Conservation (phyloP, 2,888 invertebrate species). For the Strigamia crassipes region DNA sequence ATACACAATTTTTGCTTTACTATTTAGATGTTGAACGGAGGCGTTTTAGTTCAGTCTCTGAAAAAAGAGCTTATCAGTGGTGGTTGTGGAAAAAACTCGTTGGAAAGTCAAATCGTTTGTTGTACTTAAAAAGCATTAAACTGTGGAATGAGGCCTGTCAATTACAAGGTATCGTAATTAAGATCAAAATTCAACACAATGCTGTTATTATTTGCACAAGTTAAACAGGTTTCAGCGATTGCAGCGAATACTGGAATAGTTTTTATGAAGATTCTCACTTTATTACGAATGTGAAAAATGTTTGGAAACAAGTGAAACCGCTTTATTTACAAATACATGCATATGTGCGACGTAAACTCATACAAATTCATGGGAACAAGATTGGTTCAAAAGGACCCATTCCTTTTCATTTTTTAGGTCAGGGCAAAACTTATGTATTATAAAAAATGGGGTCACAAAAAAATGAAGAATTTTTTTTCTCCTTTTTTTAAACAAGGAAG, state of each 20-base stretch:
- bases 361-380: neutral
- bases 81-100: neutral
- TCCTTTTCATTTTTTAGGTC: constrained; percentile 80
- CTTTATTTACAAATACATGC: constrained; percentile 82
- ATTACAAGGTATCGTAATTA: neutral
- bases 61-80: neutral
- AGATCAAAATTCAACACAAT: neutral
- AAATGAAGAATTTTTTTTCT: neutral
- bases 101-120: neutral
- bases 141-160: neutral
- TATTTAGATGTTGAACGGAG: neutral
- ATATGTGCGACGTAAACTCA: constrained; percentile 72
- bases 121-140: neutral
- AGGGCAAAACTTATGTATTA: constrained; percentile 43
- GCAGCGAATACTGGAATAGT: constrained; percentile 72
- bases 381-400: constrained; percentile 70
- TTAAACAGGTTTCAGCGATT: constrained; percentile 69
- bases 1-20: neutral
- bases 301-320: constrained; percentile 60
- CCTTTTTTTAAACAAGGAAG: neutral
- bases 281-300: neutral
- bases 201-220: neutral
- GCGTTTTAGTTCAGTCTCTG: neutral
- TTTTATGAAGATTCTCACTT: constrained; percentile 61
- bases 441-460: neutral